Conservation (phyloP, 2,797 vertebrate species). For the Chanos chanos region DNA sequence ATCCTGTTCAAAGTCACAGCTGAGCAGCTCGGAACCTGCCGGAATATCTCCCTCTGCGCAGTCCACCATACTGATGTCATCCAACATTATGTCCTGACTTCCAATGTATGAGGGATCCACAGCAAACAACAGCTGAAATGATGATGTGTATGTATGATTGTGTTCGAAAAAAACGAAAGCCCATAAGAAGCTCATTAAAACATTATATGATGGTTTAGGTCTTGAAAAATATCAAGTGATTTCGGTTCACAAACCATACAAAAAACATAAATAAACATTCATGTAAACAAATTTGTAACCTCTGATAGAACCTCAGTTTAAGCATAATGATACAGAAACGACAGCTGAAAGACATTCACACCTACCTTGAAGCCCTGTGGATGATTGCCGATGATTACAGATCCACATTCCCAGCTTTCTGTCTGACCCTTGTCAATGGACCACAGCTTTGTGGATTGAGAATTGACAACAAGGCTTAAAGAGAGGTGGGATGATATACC, state of each 20-base stretch:
- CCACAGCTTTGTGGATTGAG: conserved; percentile 5
- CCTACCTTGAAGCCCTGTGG: conserved; percentile 67
- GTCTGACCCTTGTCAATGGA: conserved; percentile 35
- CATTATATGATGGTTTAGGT: too few relatives aligned
- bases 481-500: conserved; percentile 8
- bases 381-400: conserved; percentile 62
- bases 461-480: conserved; percentile 44
- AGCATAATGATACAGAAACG: not conserved
- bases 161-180: not conserved
- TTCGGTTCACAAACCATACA: too few relatives aligned
- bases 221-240: too few relatives aligned
- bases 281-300: not conserved
- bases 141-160: not conserved
- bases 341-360: not conserved
- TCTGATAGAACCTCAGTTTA: not conserved
- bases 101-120: fast-evolving
- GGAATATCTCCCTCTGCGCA: conserved; percentile 65
- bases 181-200: not conserved
- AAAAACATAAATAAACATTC: too few relatives aligned
- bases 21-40: conserved; percentile 57
- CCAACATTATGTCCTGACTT: conserved; percentile 56
- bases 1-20: conserved; percentile 69
- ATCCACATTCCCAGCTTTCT: conserved; percentile 59
- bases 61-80: conserved; percentile 63
- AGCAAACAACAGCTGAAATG: conserved; percentile 59